phyloP scores from a whole-genome alignment of 1,140 invertebrate genomes.

The Diorhabda sublineata region DNA sequence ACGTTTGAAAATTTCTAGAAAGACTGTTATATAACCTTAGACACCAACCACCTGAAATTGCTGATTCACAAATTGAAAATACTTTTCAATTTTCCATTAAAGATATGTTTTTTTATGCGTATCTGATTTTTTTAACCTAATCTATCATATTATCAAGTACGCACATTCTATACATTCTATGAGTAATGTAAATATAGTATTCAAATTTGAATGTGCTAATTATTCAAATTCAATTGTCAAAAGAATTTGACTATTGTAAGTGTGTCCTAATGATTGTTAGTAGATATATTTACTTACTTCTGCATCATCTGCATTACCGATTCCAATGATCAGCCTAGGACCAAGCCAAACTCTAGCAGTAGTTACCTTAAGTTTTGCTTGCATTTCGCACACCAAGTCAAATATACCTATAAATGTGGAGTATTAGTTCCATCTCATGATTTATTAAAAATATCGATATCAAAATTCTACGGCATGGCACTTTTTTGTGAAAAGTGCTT shows the following conservation, averaged over 20 bases:
- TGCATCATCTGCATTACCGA: conserved; percentile 62
- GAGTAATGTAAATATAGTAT: neutral
- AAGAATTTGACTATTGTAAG: neutral
- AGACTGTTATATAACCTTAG: too few species aligned
- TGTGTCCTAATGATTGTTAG: neutral
- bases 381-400: conserved; percentile 8
- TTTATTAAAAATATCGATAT: neutral
- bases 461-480: neutral
- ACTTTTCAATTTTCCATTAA: too few species aligned
- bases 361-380: conserved; percentile 10
- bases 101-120: too few species aligned
- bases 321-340: conserved; percentile 58
- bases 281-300: conserved; percentile 54
- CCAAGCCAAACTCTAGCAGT: conserved; percentile 55
- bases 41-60: too few species aligned
- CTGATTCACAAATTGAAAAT: too few species aligned
- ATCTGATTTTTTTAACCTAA: too few species aligned
- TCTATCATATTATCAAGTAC: neutral
- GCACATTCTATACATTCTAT: neutral
- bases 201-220: neutral
- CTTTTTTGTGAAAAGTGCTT: neutral
- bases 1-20: too few species aligned
- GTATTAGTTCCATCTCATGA: neutral
- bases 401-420: conserved; percentile 19
- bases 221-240: neutral